Evolutionary conservation across 2,888 invertebrate genomes (phyloP), one percentile per base, ranked within the genome.

Genomic region (Anticlea derivata): DNA sequence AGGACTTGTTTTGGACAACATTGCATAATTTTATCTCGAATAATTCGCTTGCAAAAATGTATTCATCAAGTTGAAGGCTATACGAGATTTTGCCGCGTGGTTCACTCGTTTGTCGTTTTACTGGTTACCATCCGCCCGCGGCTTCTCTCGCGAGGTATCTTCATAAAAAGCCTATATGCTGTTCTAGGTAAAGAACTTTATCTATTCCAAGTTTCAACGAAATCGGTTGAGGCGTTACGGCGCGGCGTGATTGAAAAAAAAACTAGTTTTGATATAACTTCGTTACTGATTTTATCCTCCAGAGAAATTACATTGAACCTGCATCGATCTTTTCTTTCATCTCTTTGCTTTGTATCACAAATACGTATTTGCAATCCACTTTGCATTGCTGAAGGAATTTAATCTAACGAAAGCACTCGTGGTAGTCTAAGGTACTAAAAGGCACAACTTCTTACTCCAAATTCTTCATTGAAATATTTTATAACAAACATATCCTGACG

Each of bases 1-100:
- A 50, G 43, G 50, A 20, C 38, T 33, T 50, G 33, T 31, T 38
- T 50, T 33, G 35, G 31, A 31, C 30, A 38, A 20, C 38, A 22
- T 50, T 50, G 50, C 50, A 33, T 50, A 50, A 50, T 10, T 3
- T 26, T 20, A 10, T 2, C 17, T 38, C 38, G 46, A n/a, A n/a
- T n/a, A n/a, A 30, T 8, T 23, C 17, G 30, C 24, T n/a, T n/a
- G n/a, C n/a, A n/a, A 22, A 50, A 4, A 39, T 6, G 24, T 11
- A 30, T 29, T 34, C 24, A n/a, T 12, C 48, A 49, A 49, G 49
- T 49, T 49, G 44, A 50, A 27, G 50, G 33, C 7, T 10, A 10
- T 11, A 12, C 7, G 2, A 30, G n/a, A n/a, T n/a, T n/a, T n/a
- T n/a, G n/a, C n/a, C 30, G 5, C 6, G 11, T 29, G 11, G 12